phyloP scores from a whole-genome alignment of 1,140 invertebrate species.

The Caenorhabditis brenneri region DNA sequence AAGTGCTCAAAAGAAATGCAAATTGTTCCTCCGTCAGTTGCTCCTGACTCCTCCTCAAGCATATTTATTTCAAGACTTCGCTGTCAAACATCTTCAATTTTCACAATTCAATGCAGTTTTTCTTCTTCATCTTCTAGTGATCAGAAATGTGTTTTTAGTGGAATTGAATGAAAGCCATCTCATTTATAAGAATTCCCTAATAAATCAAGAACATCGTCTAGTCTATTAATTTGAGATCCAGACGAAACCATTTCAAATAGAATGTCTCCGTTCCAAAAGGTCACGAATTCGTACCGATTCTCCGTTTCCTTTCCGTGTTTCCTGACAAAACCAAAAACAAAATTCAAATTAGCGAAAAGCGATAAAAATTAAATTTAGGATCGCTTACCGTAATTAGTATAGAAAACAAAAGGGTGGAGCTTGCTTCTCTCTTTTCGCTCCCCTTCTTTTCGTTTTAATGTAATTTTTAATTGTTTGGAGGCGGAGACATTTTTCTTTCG shows the following conservation, averaged over 20 bases:
- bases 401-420: slow-evolving; percentile 19
- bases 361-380: neutral
- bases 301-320: neutral
- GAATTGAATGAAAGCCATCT: neutral
- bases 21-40: too few species aligned
- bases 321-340: neutral
- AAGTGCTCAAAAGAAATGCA: slow-evolving; percentile 23
- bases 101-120: neutral
- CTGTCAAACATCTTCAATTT: slow-evolving; percentile 10
- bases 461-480: too few species aligned
- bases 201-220: too few species aligned
- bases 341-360: slow-evolving; percentile 25
- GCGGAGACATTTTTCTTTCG: neutral
- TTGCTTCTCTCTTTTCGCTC: too few species aligned
- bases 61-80: slow-evolving; percentile 7
- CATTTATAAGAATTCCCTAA: too few species aligned
- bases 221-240: neutral
- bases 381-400: slow-evolving; percentile 22
- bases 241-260: neutral
- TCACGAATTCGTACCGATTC: neutral
- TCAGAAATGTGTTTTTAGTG: neutral
- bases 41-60: neutral
- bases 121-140: too few species aligned
- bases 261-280: slow-evolving; percentile 12
- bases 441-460: neutral